phyloP scores from a whole-genome alignment of 1,140 invertebrate species.

The Condylostylus longicornis region DNA sequence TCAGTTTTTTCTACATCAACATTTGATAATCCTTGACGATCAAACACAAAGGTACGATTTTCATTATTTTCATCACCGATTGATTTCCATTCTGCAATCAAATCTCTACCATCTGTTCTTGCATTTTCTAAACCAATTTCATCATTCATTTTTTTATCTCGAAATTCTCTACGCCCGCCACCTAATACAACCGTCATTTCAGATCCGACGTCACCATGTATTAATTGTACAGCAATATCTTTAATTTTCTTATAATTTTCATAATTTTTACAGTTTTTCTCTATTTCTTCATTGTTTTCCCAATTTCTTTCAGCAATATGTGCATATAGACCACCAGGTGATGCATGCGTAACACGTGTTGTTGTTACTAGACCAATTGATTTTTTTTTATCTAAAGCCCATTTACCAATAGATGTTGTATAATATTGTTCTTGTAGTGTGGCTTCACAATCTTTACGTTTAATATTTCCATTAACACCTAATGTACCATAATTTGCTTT shows the following conservation, averaged over 20 bases:
- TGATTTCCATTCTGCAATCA: conserved; percentile 51
- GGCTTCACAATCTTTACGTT: conserved; percentile 39
- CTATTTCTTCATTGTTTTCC: conserved; percentile 52
- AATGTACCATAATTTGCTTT: conserved; percentile 69
- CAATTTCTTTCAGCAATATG: conserved; percentile 56
- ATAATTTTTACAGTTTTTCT: conserved; percentile 22
- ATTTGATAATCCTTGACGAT: conserved; percentile 35
- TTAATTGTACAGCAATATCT: conserved; percentile 60
- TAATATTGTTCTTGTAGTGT: conserved; percentile 39
- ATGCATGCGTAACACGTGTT: conserved; percentile 63
- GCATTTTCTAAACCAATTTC: conserved; percentile 36
- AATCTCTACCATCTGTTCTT: conserved; percentile 49
- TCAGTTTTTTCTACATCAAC: conserved; percentile 27
- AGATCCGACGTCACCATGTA: conserved; percentile 47
- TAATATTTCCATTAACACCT: conserved; percentile 53
- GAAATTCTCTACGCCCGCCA: conserved; percentile 54
- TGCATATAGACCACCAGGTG: conserved; percentile 58
- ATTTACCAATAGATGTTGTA: conserved; percentile 49
- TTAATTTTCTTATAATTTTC: conserved; percentile 40
- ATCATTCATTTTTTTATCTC: conserved; percentile 30
- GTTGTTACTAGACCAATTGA: conserved; percentile 65
- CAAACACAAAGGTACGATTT: conserved; percentile 45
- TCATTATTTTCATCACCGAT: conserved; percentile 18
- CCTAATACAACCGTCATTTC: conserved; percentile 53
- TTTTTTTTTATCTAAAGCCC: conserved; percentile 56